Evolutionary conservation across 2,113 vertebrate species (phyloP), one percentile per base, ranked within the genome.

Genomic region (Epinephelus fuscoguttatus): DNA sequence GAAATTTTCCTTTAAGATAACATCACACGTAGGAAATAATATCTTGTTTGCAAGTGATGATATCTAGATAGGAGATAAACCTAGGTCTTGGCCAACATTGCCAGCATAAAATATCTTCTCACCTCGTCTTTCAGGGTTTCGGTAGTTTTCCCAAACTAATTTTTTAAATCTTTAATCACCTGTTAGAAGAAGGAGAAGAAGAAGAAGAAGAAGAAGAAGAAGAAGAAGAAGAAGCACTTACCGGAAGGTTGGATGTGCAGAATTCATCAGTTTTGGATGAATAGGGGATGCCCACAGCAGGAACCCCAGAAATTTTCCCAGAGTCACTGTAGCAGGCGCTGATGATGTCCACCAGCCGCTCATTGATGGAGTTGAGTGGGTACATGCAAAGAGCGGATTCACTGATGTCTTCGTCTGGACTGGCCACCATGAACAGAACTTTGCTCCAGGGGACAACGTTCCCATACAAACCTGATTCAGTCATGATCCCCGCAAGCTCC

Each of bases 311-410:
- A 45, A 94, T 94, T 19, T 92, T 91, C 15, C 94, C 87, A 0
- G 67, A 53, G 55, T 92, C 91, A 15, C 80, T 96, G 91, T 99
- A 99, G 92, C 98, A 99, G 61, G 95, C 92, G 0, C 94, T 94
- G 40, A 97, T 94, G 85, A 95, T 97, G 30, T 95, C 91, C 82
- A 96, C 92, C 92, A 99, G 95, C 79, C 93, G 94, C 53, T 89
- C 61, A 9, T 98, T 96, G 91, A 99, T 96, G 25, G 93, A 33
- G 1, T 82, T 90, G 84, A 99, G 94, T 0, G 97, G 95, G 88
- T 98, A 99, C 81, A 97, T 92, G 94, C 93, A 99, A 88, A 99
- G 95, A 17, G 97, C 97, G 0, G 97, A 96, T 1, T 60, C 13
- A 1, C 7, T 53, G 0, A 78, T 53, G 18, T 95, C 94, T 6